Percentiles rank a stretch among this genome's conserved stretches.
phyloP scores from a whole-genome alignment of 2,113 vertebrate species.

The Paramisgurnus dabryanus region DNA sequence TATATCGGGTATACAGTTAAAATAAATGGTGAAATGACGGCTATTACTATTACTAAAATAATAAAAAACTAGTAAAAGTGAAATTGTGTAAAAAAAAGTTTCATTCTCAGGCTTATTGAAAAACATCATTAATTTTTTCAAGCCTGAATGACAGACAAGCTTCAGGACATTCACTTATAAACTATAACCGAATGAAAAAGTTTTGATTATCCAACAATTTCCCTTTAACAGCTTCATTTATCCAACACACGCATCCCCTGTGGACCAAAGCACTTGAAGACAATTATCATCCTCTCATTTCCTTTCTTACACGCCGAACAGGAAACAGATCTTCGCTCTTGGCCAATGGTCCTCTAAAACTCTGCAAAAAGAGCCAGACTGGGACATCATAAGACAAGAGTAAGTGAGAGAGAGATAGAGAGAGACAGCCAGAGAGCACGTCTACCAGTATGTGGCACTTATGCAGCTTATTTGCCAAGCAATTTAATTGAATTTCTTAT shows the following conservation, averaged over 20 bases:
- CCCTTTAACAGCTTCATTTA: constrained; percentile 30
- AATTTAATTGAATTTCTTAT: constrained; percentile 53
- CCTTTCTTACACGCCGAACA: constrained; percentile 26
- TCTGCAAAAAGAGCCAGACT: constrained; percentile 18
- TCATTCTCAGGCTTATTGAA: background rate
- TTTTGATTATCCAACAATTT: constrained; percentile 28
- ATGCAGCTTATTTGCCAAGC: constrained; percentile 49
- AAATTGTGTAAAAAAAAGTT: background rate
- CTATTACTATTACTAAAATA: background rate
- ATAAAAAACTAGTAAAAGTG: background rate
- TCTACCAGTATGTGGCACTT: constrained; percentile 30
- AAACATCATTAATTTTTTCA: constrained; percentile 24
- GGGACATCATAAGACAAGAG: background rate
- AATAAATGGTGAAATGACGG: no score
- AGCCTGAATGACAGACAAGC: constrained; percentile 15
- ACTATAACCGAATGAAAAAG: constrained; percentile 16
- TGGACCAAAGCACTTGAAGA: constrained; percentile 26
- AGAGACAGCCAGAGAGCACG: background rate
- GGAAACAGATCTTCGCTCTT: constrained; percentile 5
- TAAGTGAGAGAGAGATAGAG: background rate
- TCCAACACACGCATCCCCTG: constrained; percentile 8
- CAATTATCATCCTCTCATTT: constrained; percentile 31
- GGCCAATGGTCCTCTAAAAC: background rate
- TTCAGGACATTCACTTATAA: constrained; percentile 11
- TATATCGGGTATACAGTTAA: no score